These are phyloP conservation scores for Corythoichthys intestinalis DNA, from an alignment of 2,113 vertebrate species.

Conservation along the genomic window DNA sequence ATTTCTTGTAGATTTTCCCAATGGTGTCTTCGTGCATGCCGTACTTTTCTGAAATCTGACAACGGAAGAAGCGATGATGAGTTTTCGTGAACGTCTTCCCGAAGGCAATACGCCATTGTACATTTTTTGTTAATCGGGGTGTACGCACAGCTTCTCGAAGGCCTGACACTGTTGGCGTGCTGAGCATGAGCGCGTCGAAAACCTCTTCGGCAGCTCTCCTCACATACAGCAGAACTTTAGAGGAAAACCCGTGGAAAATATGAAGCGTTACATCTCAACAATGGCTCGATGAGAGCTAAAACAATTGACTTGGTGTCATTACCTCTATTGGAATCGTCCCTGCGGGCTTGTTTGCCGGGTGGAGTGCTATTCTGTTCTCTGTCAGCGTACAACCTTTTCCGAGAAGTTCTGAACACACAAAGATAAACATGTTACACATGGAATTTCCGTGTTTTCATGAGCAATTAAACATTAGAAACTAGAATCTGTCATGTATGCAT, in stretches of 20 bases:
- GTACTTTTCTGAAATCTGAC: constrained; percentile 97
- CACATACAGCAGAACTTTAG: constrained; percentile 87
- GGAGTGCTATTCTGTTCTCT: constrained; percentile 69
- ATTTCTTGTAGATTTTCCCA: constrained; percentile 97
- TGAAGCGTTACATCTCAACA: not conserved
- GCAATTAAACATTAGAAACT: not conserved
- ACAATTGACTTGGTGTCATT: constrained; percentile 3
- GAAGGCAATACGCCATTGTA: not conserved
- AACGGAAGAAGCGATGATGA: constrained; percentile 15
- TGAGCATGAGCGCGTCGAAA: constrained; percentile 95
- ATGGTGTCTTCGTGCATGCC: constrained; percentile 90
- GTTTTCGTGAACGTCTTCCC: not conserved
- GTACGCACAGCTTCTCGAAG: constrained; percentile 87
- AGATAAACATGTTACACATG: constrained; percentile 11
- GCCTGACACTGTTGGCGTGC: constrained; percentile 85
- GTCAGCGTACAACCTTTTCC: constrained; percentile 82
- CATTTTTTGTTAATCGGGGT: not conserved
- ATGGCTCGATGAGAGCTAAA: not conserved
- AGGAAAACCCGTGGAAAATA: not conserved
- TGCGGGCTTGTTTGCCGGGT: constrained; percentile 77
- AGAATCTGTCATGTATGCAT: not conserved
- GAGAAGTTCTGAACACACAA: constrained; percentile 63
- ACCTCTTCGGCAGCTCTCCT: constrained; percentile 86
- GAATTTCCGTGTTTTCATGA: not conserved
- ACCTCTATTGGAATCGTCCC: constrained; percentile 88